Conservation (phyloP, 2,888 invertebrate genomes). For the Acanthosepion esculentum region DNA sequence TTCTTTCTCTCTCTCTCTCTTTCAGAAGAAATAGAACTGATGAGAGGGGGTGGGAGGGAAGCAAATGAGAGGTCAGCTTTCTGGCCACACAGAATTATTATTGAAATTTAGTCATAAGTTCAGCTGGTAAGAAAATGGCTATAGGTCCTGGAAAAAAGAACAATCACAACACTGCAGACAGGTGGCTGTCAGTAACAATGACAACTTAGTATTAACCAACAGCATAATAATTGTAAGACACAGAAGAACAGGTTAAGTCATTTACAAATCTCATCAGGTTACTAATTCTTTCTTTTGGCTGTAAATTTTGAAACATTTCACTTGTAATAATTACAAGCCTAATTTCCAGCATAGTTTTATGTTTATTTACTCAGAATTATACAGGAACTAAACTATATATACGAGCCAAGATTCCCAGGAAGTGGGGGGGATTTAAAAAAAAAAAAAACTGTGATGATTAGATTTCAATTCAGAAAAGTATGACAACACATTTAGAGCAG, state of each 20-base stretch:
- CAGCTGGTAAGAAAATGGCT: background rate
- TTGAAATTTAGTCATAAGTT: background rate
- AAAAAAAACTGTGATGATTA: too few species aligned
- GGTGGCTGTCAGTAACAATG: background rate
- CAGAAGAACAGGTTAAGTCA: background rate
- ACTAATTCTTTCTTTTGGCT: background rate
- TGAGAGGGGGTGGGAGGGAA: background rate
- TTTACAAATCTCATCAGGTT: background rate
- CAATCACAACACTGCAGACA: slow-evolving; percentile 6
- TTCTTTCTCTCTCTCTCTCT: background rate
- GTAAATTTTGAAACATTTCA: background rate
- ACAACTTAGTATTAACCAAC: background rate
- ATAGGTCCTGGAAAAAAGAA: slow-evolving; percentile 6
- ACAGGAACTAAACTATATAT: background rate
- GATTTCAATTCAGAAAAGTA: background rate
- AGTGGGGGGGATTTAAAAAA: background rate
- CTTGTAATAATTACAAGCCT: background rate
- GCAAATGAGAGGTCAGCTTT: background rate
- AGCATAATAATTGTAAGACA: background rate
- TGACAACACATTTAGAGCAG: background rate
- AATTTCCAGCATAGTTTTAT: background rate
- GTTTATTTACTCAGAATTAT: background rate
- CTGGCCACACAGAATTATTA: background rate
- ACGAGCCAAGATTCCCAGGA: background rate
- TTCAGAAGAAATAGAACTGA: background rate